These are phyloP conservation scores for Phycodurus eques DNA, from an alignment of 2,113 vertebrate species.

Conservation along the genomic window DNA sequence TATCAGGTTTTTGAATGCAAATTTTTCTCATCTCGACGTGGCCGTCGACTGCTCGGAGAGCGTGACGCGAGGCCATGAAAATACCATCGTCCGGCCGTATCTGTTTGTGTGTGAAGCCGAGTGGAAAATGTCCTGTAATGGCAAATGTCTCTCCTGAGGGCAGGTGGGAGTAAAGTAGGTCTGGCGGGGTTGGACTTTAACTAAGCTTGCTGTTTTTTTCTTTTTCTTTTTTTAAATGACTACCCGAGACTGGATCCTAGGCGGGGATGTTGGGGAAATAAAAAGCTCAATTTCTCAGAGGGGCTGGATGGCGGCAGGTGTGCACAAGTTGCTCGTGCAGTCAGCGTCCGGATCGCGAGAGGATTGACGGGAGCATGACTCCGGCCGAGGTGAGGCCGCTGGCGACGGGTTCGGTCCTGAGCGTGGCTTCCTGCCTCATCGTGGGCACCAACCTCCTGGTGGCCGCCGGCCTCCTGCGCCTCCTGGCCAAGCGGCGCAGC, in stretches of 20 bases:
- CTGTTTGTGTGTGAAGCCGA: conserved; percentile 57
- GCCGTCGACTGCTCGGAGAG: no score
- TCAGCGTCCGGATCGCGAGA: background rate
- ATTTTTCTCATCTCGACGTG: no score
- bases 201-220: background rate
- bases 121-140: conserved; percentile 56
- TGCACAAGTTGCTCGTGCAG: conserved; percentile 18
- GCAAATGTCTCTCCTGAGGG: conserved; percentile 46
- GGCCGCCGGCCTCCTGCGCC: conserved; percentile 66
- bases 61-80: conserved; percentile 20
- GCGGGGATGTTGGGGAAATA: background rate
- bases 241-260: background rate
- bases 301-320: background rate
- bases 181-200: conserved; percentile 39
- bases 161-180: conserved; percentile 3
- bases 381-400: background rate
- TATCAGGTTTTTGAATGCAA: no score
- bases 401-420: conserved; percentile 73
- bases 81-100: conserved; percentile 45
- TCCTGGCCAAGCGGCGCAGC: conserved; percentile 75
- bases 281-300: background rate
- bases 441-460: conserved; percentile 79
- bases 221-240: background rate
- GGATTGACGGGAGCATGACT: background rate
- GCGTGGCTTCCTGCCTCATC: conserved; percentile 78